Base-by-base conservation (phyloP, 2,113 vertebrate species). In the Mirza zaza region DNA sequence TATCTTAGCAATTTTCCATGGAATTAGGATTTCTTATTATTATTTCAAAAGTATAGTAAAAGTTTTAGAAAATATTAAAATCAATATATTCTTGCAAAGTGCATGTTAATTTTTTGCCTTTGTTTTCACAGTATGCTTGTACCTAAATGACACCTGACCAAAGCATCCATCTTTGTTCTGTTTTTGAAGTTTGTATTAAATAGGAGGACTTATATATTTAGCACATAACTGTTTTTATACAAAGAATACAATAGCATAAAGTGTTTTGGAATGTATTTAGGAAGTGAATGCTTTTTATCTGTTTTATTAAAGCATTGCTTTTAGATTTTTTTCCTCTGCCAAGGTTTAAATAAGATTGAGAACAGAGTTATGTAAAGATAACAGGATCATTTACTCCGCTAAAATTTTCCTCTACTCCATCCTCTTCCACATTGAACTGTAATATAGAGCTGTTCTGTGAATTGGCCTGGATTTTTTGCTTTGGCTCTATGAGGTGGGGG, bases 11-110 rank as follows among this genome's bases (percentile, higher is more conserved):
- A 10, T 76, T 95, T 81, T 87, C 48, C 29, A 48, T 59, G 32
- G n/a, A 90, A 70, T 67, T 84, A 42, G 21, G 10, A 91, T 96
- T 90, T 95, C 11, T 65, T 90, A 88, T 87, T 90, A 55, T 50
- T 55, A 17, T 55, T 89, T 73, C 6, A 3, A 50, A 70, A 95
- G 39, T 75, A 0, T 67, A 70, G 48, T 94, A 34, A 67, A 73
- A 50, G 2, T 80, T 55, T 92, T 87, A 87, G 63, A 76, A 81
- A 94, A 91, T 75, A n/a, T 67, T 89, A 67, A 67, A 82, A 39
- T 94, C 50, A 59, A 11, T 75, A 29, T 76, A 15, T 50, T 87
- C 12, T 96, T 95, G 21, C 18, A 79, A 79, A 61, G 34, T 88
- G 6, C 50, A 17, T 68, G 32, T 81, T 87, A 15, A 82, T 83